Conservation (phyloP, 2,113 vertebrate genomes). For the Gavia stellata region DNA sequence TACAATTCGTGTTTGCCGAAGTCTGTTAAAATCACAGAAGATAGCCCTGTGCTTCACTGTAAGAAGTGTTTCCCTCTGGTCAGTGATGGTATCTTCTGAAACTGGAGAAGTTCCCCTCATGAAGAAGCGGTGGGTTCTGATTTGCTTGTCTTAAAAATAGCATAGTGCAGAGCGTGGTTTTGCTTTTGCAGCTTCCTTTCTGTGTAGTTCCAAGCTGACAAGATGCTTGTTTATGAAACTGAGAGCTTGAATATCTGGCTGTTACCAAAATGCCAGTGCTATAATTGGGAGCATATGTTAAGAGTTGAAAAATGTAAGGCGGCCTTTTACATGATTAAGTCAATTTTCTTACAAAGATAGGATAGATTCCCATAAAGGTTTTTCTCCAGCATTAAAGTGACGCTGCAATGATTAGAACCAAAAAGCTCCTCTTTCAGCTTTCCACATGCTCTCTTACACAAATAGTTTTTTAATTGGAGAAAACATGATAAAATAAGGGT, state of each 20-base stretch:
- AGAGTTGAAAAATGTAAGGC: not conserved
- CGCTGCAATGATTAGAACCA: not conserved
- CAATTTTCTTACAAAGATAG: not conserved
- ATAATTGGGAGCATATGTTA: not conserved
- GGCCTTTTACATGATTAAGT: not conserved
- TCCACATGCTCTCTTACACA: not conserved
- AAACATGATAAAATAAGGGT: not conserved
- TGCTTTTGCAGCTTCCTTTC: slow-evolving; percentile 4
- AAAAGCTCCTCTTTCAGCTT: not conserved
- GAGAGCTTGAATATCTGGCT: slow-evolving; percentile 1
- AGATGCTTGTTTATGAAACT: not conserved
- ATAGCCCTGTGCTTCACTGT: not conserved
- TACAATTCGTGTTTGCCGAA: not conserved
- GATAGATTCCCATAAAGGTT: not conserved
- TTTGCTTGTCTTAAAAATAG: slow-evolving; percentile 1
- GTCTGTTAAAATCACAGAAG: not conserved
- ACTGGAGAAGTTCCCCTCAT: not conserved
- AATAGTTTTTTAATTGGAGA: not conserved
- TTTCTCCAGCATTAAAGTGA: not conserved
- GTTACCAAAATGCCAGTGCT: slow-evolving; percentile 14
- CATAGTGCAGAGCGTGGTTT: not conserved
- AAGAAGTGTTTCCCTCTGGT: not conserved
- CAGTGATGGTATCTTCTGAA: not conserved
- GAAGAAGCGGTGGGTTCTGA: not conserved
- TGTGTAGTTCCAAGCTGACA: not conserved